Base-by-base conservation (phyloP, 2,797 vertebrate genomes). In the Platyrinchus mystaceus region DNA sequence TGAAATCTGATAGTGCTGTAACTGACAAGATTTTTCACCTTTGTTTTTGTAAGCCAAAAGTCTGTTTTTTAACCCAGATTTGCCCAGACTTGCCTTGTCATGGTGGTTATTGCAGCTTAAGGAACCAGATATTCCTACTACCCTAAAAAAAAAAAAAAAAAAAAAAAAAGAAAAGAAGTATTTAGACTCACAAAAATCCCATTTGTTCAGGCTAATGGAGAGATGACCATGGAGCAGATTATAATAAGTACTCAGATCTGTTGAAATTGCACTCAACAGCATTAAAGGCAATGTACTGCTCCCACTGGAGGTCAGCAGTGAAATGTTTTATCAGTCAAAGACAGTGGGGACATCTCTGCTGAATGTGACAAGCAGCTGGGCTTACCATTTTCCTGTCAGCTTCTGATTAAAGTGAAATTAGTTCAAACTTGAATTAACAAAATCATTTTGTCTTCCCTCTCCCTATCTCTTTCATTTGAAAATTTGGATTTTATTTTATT, bases 371-470 rank as follows among this genome's bases (percentile, higher is more conserved):
- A 92, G 53, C 62, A 71, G 76, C 32, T 73, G 32, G 82, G 55
- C 32, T 74, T 83, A 83, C 77, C 60, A 22, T 68, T 95, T 96
- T 89, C 50, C 82, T 73, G 46, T 80, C 87, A 87, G 69, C 37
- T 87, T 93, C 82, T 86, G 94, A 96, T 88, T 89, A 95, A 96
- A 96, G 78, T 53, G 32, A 94, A 96, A 95, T 97, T 80, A 92
- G 78, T 83, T 91, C 87, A 73, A 79, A 92, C 50, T 69, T 66
- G 32, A 47, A 94, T 84, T 90, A 95, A 91, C 78, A 82, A 94
- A 94, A 94, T 60, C 6, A 19, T 93, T 95, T 87, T 71, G 58
- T 84, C 77, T 97, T 94, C 67, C 20, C 26, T 95, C 41, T 92
- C 30, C 32, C 37, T 60, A 49, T 64, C 62, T 64, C 32, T 73